Base-by-base conservation (phyloP, 2,113 vertebrate species). In the Chionodraco myersi region DNA sequence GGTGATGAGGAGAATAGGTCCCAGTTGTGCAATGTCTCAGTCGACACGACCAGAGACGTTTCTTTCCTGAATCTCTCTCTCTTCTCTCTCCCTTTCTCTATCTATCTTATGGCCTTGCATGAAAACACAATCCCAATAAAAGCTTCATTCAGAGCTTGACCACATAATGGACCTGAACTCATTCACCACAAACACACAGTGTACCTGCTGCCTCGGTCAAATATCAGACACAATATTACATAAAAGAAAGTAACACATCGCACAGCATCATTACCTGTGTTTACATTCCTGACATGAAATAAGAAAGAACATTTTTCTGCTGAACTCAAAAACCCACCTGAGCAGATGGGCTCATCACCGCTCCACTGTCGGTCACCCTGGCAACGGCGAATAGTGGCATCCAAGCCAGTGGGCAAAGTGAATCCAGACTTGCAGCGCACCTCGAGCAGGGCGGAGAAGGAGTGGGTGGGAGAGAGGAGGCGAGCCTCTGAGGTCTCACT, bases 281-380 rank as follows among this genome's bases (percentile, higher is more conserved):
- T 6, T 63, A 3, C 78, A 59, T 41, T 36, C 36, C 26, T 41
- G 0, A 72, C 15, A 21, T n/a, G 9, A 47, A 48, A n/a, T 18
- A 4, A 67, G 30, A 51, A 10, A 63, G 30, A 77, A 52, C 3
- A 23, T 61, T 30, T 74, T 53, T 36, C n/a, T 36, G 8, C 5
- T 48, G 45, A 63, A 53, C 58, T 76, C 44, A 77, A 69, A 82
- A 69, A 82, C 93, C 68, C 88, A 96, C 95, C 94, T 91, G 89
- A 88, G 92, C 95, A 96, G 74, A 85, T 69, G 69, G 93, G 93
- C 77, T 95, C 90, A 34, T 94, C 91, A 26, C 95, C 94, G 72
- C 96, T 96, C 95, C 96, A 96, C 85, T 93, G 94, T n/a, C 93
- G 89, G 90, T 96, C 95, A 67, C 94, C 95, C 87, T 96, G 96